phyloP scores from a whole-genome alignment of 2,797 vertebrate genomes.

The Anas flavirostris region DNA sequence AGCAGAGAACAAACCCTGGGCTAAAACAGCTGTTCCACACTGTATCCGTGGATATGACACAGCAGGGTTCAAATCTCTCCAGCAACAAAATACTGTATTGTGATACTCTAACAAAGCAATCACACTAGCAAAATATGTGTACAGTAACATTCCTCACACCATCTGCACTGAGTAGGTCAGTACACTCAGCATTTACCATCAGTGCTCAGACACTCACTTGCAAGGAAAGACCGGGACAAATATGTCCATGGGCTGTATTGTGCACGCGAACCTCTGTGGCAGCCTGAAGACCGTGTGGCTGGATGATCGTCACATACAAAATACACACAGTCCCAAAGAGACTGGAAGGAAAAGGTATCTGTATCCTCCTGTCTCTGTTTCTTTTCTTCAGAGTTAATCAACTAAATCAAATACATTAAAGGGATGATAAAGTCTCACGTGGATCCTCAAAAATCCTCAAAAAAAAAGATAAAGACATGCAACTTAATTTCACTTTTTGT shows the following conservation, averaged over 20 bases:
- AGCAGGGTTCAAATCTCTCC: background rate
- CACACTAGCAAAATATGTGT: background rate
- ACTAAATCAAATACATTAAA: background rate
- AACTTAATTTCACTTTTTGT: background rate
- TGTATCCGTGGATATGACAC: background rate
- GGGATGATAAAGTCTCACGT: background rate
- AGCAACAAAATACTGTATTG: background rate
- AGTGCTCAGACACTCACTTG: background rate
- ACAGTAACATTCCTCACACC: background rate
- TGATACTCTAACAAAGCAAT: background rate
- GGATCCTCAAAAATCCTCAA: background rate
- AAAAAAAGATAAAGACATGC: background rate
- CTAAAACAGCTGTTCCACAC: background rate
- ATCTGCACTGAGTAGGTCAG: background rate
- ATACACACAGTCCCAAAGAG: background rate
- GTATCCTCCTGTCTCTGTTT: background rate
- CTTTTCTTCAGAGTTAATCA: background rate
- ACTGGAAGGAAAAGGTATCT: background rate
- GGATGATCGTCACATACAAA: background rate
- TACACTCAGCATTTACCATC: background rate
- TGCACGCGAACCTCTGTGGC: rapidly evolving
- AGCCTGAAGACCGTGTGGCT: background rate
- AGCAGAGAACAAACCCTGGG: background rate
- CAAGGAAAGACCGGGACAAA: background rate
- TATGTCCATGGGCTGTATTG: background rate